Evolutionary conservation across 2,888 invertebrate species (phyloP).

Genomic region (Rutpela maculata): DNA sequence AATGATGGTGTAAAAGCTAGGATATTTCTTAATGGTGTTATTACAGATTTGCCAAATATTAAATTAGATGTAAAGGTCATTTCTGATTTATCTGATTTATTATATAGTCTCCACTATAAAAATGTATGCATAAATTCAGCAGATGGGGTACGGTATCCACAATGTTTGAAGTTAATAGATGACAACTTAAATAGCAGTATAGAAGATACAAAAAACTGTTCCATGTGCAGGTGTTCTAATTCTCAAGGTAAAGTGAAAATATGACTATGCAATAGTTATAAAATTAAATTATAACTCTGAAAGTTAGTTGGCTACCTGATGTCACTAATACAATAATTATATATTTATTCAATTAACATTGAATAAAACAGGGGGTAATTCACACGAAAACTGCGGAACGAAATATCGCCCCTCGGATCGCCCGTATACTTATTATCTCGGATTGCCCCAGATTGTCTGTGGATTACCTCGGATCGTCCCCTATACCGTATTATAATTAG

Average conservation of each 20-base stretch:
- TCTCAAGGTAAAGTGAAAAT: background rate
- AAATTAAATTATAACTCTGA: too few species aligned
- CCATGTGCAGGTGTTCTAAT: background rate
- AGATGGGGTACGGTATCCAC: background rate
- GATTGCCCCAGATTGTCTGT: too few species aligned
- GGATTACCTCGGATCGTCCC: too few species aligned
- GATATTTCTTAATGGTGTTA: slow-evolving; percentile 26
- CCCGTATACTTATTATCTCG: too few species aligned
- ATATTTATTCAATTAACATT: too few species aligned
- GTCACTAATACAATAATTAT: too few species aligned
- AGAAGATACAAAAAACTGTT: background rate
- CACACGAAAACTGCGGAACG: too few species aligned
- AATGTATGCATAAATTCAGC: slow-evolving; percentile 19
- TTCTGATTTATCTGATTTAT: slow-evolving; percentile 4
- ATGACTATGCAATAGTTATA: too few species aligned
- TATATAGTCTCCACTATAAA: slow-evolving; percentile 7
- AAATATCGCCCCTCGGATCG: too few species aligned
- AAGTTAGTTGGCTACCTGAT: too few species aligned
- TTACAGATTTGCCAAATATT: slow-evolving; percentile 16
- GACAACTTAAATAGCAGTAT: background rate
- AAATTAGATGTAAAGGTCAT: background rate
- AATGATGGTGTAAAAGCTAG: background rate
- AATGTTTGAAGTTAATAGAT: slow-evolving; percentile 19
- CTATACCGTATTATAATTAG: too few species aligned
- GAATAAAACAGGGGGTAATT: too few species aligned